A percentile compares a stretch with the other conserved stretches of the same genome.
These are phyloP conservation scores for Cremastobaeus sp. DNA, from an alignment of 2,888 invertebrate genomes.

Conservation along the genomic window DNA sequence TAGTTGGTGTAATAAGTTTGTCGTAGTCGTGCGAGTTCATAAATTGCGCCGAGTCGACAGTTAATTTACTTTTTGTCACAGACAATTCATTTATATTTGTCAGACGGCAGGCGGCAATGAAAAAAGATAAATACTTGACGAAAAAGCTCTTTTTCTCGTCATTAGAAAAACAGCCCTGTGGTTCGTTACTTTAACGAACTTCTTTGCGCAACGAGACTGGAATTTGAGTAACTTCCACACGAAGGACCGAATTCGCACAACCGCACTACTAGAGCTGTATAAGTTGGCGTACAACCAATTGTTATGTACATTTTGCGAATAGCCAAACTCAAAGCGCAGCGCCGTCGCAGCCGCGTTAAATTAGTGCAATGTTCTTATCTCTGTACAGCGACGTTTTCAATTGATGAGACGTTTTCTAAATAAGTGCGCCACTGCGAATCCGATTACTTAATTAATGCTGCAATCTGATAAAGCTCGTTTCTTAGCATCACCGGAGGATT, in stretches of 20 bases:
- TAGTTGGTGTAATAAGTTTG: conserved; percentile 43
- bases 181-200: conserved; percentile 72
- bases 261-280: conserved; percentile 23
- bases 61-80: conserved; percentile 48
- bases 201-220: conserved; percentile 65
- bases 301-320: conserved; percentile 47
- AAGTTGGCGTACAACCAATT: conserved; percentile 46
- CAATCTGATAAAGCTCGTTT: too few species aligned
- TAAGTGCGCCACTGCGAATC: too few species aligned
- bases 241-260: conserved; percentile 24
- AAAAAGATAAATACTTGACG: conserved; percentile 53
- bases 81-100: conserved; percentile 54
- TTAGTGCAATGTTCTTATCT: conserved; percentile 26
- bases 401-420: conserved; percentile 1
- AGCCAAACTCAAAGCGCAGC: conserved; percentile 39
- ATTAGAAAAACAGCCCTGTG: conserved; percentile 59
- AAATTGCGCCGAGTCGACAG: conserved; percentile 47
- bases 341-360: not conserved
- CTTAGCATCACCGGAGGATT: too few species aligned
- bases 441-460: too few species aligned
- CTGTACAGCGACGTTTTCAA: not conserved
- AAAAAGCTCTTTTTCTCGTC: conserved; percentile 36
- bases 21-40: conserved; percentile 36
- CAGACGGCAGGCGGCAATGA: conserved; percentile 30
- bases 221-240: conserved; percentile 60